Percentiles rank a stretch among this genome's conserved stretches.
phyloP scores from a whole-genome alignment of 1,140 invertebrate genomes.

The Amyelois transitella region DNA sequence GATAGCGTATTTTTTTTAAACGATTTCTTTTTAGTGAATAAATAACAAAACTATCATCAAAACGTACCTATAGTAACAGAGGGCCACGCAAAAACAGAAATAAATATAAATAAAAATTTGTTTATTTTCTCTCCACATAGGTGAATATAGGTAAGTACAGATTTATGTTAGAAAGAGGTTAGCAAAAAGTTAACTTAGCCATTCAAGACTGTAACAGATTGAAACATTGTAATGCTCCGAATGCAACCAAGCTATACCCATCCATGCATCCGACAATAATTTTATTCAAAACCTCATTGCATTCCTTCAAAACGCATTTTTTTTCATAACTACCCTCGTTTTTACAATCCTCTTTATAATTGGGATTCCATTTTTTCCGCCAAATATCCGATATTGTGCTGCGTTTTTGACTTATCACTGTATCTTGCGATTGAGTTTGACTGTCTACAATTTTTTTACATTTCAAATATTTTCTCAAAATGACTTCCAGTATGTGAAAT shows the following conservation, averaged over 20 bases:
- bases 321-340: slow-evolving; percentile 18
- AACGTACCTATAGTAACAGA: too few relatives aligned
- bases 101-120: too few relatives aligned
- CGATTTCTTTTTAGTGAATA: too few relatives aligned
- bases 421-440: neutral
- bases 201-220: slow-evolving; percentile 40
- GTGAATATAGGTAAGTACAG: too few relatives aligned
- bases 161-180: too few relatives aligned
- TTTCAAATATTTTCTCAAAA: slow-evolving; percentile 35
- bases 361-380: slow-evolving; percentile 48
- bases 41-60: too few relatives aligned
- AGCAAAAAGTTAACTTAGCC: too few relatives aligned
- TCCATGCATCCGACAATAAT: slow-evolving; percentile 44
- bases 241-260: slow-evolving; percentile 49
- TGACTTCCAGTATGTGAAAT: slow-evolving; percentile 42
- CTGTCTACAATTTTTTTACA: slow-evolving; percentile 13
- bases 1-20: too few relatives aligned
- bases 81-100: too few relatives aligned
- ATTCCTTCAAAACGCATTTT: slow-evolving; percentile 24
- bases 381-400: slow-evolving; percentile 46
- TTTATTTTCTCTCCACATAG: too few relatives aligned
- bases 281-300: slow-evolving; percentile 46
- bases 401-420: slow-evolving; percentile 25
- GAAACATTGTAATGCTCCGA: slow-evolving; percentile 48
- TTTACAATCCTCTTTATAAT: slow-evolving; percentile 13